Conservation (phyloP, 2,113 vertebrate species). For the Mirounga angustirostris region DNA sequence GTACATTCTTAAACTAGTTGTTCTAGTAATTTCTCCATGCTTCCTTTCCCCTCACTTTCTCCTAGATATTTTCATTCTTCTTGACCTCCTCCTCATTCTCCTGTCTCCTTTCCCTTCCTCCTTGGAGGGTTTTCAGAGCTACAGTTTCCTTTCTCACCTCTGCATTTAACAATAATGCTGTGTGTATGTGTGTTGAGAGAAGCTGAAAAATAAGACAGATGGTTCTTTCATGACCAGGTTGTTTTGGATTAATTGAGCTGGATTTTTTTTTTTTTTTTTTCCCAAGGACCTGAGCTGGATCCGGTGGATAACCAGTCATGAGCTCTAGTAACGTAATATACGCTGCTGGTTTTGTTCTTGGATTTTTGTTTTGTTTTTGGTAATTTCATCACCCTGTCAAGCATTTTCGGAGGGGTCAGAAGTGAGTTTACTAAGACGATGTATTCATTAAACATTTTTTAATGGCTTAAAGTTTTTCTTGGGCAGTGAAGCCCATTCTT, state of each 20-base stretch:
- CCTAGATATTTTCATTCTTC: neutral
- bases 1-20: neutral
- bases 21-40: neutral
- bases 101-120: neutral
- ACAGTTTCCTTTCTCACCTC: neutral
- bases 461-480: neutral
- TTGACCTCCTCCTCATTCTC: neutral
- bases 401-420: neutral
- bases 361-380: constrained; percentile 1
- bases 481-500: neutral
- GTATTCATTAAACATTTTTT: neutral
- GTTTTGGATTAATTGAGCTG: constrained; percentile 49
- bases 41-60: neutral
- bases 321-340: neutral
- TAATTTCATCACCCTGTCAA: constrained; percentile 44
- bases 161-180: constrained; percentile 55
- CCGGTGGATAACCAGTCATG: neutral
- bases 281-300: neutral
- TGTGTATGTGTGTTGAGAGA: constrained; percentile 38
- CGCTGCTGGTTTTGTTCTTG: neutral
- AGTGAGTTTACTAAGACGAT: neutral
- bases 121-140: neutral
- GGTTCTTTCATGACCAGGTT: constrained; percentile 61
- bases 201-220: constrained; percentile 64
- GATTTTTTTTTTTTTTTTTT: neutral